A percentile compares a stretch with the other conserved stretches of the same genome.
Conservation (phyloP, 2,113 vertebrate genomes). For the Oryzias curvinotus region DNA sequence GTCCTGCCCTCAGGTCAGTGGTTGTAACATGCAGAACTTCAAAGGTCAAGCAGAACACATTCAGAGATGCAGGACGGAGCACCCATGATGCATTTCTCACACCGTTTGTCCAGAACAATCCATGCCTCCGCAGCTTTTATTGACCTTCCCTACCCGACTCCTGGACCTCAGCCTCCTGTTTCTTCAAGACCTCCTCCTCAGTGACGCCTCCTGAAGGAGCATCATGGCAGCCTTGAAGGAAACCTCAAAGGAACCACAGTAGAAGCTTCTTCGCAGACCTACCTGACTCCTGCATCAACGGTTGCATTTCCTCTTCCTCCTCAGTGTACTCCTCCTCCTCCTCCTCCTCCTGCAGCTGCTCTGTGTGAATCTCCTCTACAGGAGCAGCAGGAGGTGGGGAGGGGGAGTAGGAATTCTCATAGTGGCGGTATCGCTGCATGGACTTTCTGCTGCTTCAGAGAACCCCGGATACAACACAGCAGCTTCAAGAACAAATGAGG, state of each 20-base stretch:
- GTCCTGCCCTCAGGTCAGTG: too few species aligned
- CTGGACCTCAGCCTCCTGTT: background rate
- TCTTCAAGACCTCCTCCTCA: conserved; percentile 24
- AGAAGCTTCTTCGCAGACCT: conserved; percentile 10
- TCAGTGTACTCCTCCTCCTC: conserved; percentile 38
- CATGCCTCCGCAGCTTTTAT: background rate
- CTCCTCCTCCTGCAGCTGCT: conserved; percentile 17
- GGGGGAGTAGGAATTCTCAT: conserved; percentile 29
- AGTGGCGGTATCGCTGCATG: conserved; percentile 52
- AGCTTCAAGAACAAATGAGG: background rate
- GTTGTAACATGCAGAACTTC: too few species aligned
- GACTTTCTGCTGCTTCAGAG: background rate
- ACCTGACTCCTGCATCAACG: conserved; percentile 43
- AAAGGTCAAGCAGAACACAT: too few species aligned
- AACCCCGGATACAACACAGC: background rate
- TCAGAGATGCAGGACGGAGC: background rate
- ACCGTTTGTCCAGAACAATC: background rate
- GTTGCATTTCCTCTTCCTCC: conserved; percentile 34
- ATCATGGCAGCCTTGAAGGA: conserved; percentile 13
- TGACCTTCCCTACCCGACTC: conserved; percentile 28
- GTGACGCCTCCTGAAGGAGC: conserved; percentile 17
- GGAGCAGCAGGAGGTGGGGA: conserved; percentile 11
- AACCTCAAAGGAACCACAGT: background rate
- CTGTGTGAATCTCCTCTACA: conserved; percentile 45
- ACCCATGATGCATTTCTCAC: background rate